Evolutionary conservation across 2,113 vertebrate genomes (phyloP).

Genomic region (Malaclemys terrapin): DNA sequence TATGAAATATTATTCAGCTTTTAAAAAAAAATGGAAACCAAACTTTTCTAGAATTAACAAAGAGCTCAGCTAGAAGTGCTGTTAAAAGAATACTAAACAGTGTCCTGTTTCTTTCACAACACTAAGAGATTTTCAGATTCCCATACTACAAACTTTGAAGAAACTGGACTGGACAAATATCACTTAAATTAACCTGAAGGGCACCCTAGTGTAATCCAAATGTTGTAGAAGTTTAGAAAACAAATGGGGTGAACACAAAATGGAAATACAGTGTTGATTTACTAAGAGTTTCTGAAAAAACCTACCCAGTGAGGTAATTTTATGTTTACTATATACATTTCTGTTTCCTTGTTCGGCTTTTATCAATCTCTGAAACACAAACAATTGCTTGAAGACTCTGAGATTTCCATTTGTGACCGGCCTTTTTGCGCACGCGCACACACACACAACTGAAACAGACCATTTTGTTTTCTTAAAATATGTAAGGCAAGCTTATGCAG

Average conservation of each 20-base stretch:
- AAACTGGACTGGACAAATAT: background rate
- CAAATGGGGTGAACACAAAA: background rate
- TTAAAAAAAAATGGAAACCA: background rate
- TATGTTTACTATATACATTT: background rate
- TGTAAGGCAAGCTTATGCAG: background rate
- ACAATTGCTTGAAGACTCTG: background rate
- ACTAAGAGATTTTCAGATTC: background rate
- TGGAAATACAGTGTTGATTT: accelerated
- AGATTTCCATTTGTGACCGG: background rate
- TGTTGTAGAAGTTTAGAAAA: background rate
- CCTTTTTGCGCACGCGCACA: background rate
- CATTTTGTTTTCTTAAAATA: background rate
- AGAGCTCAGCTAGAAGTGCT: accelerated
- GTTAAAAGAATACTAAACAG: background rate
- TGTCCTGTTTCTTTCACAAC: background rate
- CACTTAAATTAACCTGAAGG: background rate
- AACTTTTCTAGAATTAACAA: background rate
- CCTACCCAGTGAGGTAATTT: background rate
- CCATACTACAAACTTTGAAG: background rate
- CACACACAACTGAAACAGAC: background rate
- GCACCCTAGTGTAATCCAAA: background rate
- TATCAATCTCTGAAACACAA: background rate
- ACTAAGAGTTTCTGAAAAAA: background rate
- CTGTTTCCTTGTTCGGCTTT: background rate
- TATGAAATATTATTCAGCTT: background rate